Percentiles rank a stretch among this genome's conserved stretches.
Conservation (phyloP, 2,888 invertebrate genomes). For the Rhamnusium bicolor region DNA sequence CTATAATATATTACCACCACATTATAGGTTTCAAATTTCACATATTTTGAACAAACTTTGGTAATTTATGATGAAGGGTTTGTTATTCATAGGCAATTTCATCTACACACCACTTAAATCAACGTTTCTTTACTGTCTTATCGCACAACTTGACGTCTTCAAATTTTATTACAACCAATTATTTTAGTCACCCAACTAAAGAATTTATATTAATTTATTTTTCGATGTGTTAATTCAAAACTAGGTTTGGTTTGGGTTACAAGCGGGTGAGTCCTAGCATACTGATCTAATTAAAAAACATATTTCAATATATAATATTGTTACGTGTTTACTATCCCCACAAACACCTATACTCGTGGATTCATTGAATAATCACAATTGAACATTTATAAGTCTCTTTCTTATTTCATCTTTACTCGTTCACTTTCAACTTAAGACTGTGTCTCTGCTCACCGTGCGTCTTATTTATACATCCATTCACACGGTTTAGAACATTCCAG, state of each 20-base stretch:
- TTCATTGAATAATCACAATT: too few species aligned
- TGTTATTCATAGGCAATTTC: conserved; percentile 64
- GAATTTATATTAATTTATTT: conserved; percentile 24
- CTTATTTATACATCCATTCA: too few species aligned
- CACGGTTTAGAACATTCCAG: too few species aligned
- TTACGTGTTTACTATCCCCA: too few species aligned
- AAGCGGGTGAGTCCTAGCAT: neutral
- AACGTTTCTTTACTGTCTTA: conserved; percentile 50
- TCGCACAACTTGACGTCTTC: conserved; percentile 44
- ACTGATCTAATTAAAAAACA: neutral
- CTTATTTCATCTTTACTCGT: too few species aligned
- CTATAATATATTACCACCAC: conserved; percentile 61
- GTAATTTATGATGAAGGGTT: conserved; percentile 65
- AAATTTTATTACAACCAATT: conserved; percentile 52
- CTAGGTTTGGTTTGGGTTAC: conserved; percentile 1
- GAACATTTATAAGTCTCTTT: too few species aligned
- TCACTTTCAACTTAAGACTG: too few species aligned
- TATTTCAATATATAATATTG: neutral
- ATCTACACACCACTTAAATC: conserved; percentile 62
- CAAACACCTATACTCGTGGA: too few species aligned
- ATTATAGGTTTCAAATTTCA: conserved; percentile 66
- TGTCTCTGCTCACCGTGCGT: too few species aligned
- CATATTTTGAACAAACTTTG: conserved; percentile 65
- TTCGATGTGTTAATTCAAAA: neutral
- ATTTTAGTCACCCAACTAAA: conserved; percentile 49